Percentiles rank a stretch among this genome's conserved stretches.
phyloP scores from a whole-genome alignment of 2,888 invertebrate species.

The Eurytoma californica region DNA sequence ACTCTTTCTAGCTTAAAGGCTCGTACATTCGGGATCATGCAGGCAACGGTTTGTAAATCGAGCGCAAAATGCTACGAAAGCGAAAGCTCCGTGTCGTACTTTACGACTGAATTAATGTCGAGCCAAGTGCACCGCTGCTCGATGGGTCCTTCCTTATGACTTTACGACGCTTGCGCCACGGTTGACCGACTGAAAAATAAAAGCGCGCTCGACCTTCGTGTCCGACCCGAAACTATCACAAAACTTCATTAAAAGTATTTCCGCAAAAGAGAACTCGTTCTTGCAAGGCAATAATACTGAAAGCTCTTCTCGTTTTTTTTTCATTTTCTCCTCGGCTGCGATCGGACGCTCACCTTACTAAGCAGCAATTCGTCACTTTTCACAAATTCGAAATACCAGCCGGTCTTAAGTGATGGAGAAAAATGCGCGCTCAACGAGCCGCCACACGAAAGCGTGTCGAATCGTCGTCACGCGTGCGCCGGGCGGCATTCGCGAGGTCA shows the following conservation, averaged over 20 bases:
- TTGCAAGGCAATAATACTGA: no score
- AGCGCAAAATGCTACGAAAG: background rate
- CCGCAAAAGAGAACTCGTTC: no score
- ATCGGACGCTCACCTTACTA: background rate
- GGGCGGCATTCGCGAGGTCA: background rate
- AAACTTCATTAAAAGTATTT: no score
- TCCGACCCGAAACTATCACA: no score
- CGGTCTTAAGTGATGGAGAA: background rate
- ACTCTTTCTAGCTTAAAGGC: no score
- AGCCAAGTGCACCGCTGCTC: constrained; percentile 60
- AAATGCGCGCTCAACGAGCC: no score
- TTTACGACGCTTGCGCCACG: constrained; percentile 34
- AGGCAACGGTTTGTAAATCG: constrained; percentile 10
- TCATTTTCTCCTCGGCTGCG: background rate
- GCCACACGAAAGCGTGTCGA: constrained; percentile 24
- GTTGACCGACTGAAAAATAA: background rate
- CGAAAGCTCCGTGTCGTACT: constrained; percentile 38
- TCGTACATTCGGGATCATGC: no score
- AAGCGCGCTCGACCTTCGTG: no score
- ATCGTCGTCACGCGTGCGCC: constrained; percentile 25
- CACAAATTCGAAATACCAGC: background rate
- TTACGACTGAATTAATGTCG: constrained; percentile 62
- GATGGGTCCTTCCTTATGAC: constrained; percentile 62
- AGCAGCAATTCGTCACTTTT: background rate
- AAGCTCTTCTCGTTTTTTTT: no score